phyloP scores from a whole-genome alignment of 2,797 vertebrate genomes.

The Cottoperca gobio region DNA sequence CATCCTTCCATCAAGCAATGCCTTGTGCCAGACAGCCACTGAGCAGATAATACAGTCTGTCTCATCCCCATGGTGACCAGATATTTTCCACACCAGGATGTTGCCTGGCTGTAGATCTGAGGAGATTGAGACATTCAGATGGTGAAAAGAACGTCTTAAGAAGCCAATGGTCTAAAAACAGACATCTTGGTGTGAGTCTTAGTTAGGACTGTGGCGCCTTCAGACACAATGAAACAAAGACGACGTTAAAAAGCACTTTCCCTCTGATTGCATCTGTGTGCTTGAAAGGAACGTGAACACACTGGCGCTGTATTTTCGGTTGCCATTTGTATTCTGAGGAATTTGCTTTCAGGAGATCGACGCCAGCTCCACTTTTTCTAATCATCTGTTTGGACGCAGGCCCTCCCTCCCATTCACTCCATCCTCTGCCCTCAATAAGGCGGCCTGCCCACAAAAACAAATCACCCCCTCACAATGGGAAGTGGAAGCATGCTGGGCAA shows the following conservation, averaged over 20 bases:
- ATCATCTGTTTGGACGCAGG: constrained; percentile 57
- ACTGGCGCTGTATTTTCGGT: constrained; percentile 5
- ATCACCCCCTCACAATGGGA: constrained; percentile 49
- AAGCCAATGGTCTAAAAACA: background rate
- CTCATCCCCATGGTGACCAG: constrained; percentile 75
- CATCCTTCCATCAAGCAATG: constrained; percentile 53
- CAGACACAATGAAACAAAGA: background rate
- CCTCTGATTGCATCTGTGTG: constrained; percentile 7
- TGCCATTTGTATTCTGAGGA: constrained; percentile 27
- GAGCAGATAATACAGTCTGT: constrained; percentile 73
- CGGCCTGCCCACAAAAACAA: constrained; percentile 67
- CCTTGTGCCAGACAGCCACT: constrained; percentile 67
- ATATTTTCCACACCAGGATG: constrained; percentile 61
- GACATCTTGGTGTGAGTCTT: constrained; percentile 27
- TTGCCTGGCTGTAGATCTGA: constrained; percentile 55
- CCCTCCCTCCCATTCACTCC: constrained; percentile 36
- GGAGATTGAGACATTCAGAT: constrained; percentile 42
- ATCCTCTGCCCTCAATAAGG: constrained; percentile 60
- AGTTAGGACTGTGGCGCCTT: constrained; percentile 15
- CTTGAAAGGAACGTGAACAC: constrained; percentile 32
- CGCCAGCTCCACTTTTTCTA: constrained; percentile 49
- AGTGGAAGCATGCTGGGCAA: constrained; percentile 58
- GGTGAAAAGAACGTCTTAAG: no score
- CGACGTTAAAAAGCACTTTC: background rate
- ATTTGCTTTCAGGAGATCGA: constrained; percentile 44